A percentile compares a stretch with the other conserved stretches of the same genome.
Evolutionary conservation across 2,113 vertebrate genomes (phyloP).

Genomic region (Sylvietta virens): DNA sequence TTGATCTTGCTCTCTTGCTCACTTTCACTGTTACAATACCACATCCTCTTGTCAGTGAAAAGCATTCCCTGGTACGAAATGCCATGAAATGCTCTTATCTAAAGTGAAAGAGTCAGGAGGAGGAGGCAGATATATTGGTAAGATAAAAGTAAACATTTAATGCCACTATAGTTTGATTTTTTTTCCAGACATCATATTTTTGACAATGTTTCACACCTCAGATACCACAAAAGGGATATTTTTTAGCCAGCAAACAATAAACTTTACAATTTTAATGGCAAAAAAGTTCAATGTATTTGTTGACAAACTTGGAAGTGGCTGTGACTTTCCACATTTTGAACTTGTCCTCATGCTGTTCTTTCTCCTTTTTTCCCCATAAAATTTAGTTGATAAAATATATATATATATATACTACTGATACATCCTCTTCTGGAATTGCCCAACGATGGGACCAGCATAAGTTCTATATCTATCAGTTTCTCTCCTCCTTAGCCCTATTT

Average conservation of each 20-base stretch:
- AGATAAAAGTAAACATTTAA: slow-evolving; percentile 82
- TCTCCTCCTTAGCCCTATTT: neutral
- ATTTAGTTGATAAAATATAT: slow-evolving; percentile 37
- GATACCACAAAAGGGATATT: slow-evolving; percentile 72
- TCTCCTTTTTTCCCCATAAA: neutral
- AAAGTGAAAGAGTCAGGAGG: neutral
- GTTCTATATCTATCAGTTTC: neutral
- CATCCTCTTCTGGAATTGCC: neutral
- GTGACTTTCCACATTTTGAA: slow-evolving; percentile 37
- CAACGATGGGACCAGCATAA: neutral
- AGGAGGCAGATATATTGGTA: slow-evolving; percentile 54
- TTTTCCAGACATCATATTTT: slow-evolving; percentile 76
- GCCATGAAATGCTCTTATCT: neutral
- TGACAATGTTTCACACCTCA: slow-evolving; percentile 77
- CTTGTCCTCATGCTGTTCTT: slow-evolving; percentile 42
- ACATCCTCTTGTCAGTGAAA: neutral
- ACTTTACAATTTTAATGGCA: slow-evolving; percentile 72
- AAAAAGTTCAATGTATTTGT: slow-evolving; percentile 60
- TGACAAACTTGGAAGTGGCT: slow-evolving; percentile 45
- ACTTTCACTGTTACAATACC: neutral
- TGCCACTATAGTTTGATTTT: slow-evolving; percentile 74
- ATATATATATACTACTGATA: neutral
- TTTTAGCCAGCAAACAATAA: slow-evolving; percentile 71
- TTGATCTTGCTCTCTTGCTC: neutral
- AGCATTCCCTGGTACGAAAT: neutral